These are phyloP conservation scores for Peromyscus aztecus DNA, from an alignment of 2,797 vertebrate species.

Conservation along the genomic window DNA sequence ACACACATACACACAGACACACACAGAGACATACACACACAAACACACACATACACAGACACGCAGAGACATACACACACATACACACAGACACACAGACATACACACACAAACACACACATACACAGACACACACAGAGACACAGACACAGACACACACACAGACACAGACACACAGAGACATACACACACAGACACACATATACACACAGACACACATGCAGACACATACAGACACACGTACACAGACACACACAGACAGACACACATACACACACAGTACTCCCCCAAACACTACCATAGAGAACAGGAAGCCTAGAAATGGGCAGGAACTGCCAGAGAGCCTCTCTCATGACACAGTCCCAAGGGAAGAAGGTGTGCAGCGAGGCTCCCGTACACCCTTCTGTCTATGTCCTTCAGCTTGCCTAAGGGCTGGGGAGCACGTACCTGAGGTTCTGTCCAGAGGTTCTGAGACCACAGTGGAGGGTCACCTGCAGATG, in stretches of 20 bases:
- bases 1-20: fast-evolving
- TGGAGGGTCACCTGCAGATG: fast-evolving
- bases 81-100: neutral
- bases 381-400: neutral
- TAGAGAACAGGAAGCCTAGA: neutral
- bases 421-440: neutral
- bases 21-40: neutral
- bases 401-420: neutral
- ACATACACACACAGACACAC: neutral
- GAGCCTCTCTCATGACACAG: neutral
- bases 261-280: too few relatives aligned
- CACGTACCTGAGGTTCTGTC: neutral
- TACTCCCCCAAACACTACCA: neutral
- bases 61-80: neutral
- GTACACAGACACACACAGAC: too few relatives aligned
- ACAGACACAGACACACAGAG: fast-evolving
- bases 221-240: neutral
- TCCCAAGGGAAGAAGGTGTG: neutral
- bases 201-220: fast-evolving
- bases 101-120: neutral
- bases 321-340: neutral
- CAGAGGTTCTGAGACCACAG: fast-evolving
- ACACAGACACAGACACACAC: neutral
- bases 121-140: too few relatives aligned
- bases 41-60: neutral